A percentile compares a stretch with the other conserved stretches of the same genome.
These are phyloP conservation scores for Drepana arcuata DNA, from an alignment of 1,140 invertebrate species.

Conservation along the genomic window DNA sequence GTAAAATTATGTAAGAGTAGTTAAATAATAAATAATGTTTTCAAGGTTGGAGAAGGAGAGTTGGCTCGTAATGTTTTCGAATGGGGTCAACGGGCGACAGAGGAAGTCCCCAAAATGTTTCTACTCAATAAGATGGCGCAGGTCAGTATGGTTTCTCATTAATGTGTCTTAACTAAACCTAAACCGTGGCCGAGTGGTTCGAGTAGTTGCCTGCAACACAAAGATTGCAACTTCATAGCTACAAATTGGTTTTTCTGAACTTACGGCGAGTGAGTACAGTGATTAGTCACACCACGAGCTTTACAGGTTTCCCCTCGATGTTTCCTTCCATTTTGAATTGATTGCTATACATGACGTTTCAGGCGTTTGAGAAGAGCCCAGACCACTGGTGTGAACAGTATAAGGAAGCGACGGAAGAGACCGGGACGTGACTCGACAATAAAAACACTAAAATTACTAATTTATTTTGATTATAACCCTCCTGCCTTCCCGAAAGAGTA, in stretches of 20 bases:
- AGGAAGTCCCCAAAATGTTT: conserved; percentile 44
- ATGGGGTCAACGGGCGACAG: conserved; percentile 43
- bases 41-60: conserved; percentile 40
- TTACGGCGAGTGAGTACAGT: too few species aligned
- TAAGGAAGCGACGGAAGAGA: conserved; percentile 23
- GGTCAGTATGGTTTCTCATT: too few species aligned
- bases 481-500: too few species aligned
- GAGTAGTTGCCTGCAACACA: too few species aligned
- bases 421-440: neutral
- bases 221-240: too few species aligned
- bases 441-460: conserved; percentile 5
- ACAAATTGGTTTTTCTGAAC: conserved; percentile 2
- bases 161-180: too few species aligned
- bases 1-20: too few species aligned
- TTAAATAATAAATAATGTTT: conserved; percentile 10
- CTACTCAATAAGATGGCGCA: conserved; percentile 43
- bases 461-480: conserved; percentile 8
- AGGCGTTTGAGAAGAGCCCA: conserved; percentile 41
- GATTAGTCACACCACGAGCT: too few species aligned
- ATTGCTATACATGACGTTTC: too few species aligned
- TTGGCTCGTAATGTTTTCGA: conserved; percentile 32
- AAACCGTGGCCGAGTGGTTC: too few species aligned
- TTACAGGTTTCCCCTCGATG: too few species aligned
- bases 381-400: conserved; percentile 44
- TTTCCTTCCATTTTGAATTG: too few species aligned